phyloP scores from a whole-genome alignment of 2,888 invertebrate genomes.

The Xylocampa areola region DNA sequence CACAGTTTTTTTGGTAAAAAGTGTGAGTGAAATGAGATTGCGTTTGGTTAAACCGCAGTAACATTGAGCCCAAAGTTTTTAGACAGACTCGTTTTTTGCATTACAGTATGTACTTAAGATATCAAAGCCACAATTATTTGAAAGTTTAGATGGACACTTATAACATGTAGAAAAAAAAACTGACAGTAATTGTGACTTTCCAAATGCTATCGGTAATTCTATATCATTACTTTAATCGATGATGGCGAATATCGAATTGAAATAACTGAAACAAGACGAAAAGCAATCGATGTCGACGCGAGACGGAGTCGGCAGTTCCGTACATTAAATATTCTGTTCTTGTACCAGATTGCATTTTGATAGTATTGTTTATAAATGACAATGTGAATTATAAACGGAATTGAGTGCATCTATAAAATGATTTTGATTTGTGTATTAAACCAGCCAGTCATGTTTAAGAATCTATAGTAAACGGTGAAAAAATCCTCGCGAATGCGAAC shows the following conservation, averaged over 20 bases:
- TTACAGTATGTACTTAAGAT: background rate
- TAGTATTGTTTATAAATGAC: conserved; percentile 43
- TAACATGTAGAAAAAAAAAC: conserved; percentile 37
- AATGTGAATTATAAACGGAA: conserved; percentile 48
- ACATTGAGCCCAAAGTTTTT: background rate
- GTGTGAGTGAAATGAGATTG: too few species aligned
- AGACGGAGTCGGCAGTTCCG: conserved; percentile 32
- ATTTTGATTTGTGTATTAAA: too few species aligned
- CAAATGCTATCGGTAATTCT: conserved; percentile 46
- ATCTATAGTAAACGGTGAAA: too few species aligned
- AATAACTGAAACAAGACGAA: conserved; percentile 35
- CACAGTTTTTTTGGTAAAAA: too few species aligned
- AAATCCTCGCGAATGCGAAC: too few species aligned
- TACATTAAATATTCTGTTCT: conserved; percentile 30
- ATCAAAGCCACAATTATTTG: conserved; percentile 15
- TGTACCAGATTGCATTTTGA: conserved; percentile 42
- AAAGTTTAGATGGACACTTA: conserved; percentile 37
- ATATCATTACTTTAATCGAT: conserved; percentile 55
- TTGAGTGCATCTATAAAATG: conserved; percentile 46
- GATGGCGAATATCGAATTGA: conserved; percentile 36
- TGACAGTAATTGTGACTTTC: conserved; percentile 45
- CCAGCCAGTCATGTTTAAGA: too few species aligned
- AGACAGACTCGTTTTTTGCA: background rate
- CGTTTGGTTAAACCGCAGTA: background rate
- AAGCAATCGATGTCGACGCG: conserved; percentile 11